These are phyloP conservation scores for Papilio aristodemus DNA, from an alignment of 1,140 invertebrate genomes.

Conservation along the genomic window DNA sequence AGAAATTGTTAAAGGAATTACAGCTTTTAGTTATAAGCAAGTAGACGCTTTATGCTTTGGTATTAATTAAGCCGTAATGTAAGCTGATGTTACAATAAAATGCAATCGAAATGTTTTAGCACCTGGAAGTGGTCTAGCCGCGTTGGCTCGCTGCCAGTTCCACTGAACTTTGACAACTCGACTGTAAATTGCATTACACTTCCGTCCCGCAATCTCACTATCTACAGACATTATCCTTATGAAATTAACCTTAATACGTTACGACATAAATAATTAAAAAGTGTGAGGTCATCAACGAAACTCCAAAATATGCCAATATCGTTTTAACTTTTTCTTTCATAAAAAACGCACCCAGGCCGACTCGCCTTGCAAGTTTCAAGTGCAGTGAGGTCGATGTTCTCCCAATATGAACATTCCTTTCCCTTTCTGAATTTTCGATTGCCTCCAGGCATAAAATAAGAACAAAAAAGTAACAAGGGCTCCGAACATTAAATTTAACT, in stretches of 20 bases:
- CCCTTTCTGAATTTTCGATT: conserved; percentile 55
- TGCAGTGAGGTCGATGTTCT: conserved; percentile 55
- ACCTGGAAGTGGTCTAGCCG: conserved; percentile 69
- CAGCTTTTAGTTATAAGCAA: conserved; percentile 7
- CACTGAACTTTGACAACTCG: conserved; percentile 75
- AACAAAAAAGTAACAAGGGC: conserved; percentile 48
- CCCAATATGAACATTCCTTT: conserved; percentile 54
- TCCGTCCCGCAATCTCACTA: conserved; percentile 39
- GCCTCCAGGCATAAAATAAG: conserved; percentile 45
- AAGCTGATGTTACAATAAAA: conserved; percentile 46
- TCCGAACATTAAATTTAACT: conserved; percentile 42
- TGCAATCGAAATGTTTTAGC: conserved; percentile 49
- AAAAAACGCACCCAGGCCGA: conserved; percentile 34
- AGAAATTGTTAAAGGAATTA: conserved; percentile 5
- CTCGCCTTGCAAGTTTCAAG: conserved; percentile 48
- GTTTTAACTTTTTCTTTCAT: conserved; percentile 27
- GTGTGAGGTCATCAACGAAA: background rate
- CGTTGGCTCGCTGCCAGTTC: conserved; percentile 70
- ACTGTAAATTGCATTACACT: conserved; percentile 54
- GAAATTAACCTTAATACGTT: conserved; percentile 3
- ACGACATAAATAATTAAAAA: background rate
- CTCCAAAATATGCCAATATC: conserved; percentile 22
- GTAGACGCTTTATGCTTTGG: conserved; percentile 24
- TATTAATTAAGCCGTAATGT: conserved; percentile 46
- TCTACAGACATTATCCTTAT: conserved; percentile 13